Evolutionary conservation across 2,888 invertebrate species (phyloP).

Genomic region (Hymenopus coronatus): DNA sequence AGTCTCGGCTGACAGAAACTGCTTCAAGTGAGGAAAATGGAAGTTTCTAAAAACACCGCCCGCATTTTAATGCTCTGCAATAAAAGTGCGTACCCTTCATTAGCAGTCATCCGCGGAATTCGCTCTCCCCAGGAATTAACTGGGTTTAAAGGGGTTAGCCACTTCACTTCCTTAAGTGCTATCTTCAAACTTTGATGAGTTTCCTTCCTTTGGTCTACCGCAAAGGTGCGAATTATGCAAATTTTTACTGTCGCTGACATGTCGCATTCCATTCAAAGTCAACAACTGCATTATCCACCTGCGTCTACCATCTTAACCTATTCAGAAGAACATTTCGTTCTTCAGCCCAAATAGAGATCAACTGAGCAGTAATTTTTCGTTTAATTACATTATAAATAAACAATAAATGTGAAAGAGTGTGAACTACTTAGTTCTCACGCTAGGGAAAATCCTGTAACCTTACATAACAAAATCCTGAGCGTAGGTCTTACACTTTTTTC

Average conservation of each 20-base stretch:
- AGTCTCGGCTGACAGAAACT: background rate
- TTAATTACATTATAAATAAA: no score
- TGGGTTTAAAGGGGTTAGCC: background rate
- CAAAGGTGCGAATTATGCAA: background rate
- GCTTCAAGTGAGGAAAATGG: background rate
- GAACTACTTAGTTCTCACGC: no score
- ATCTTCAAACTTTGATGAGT: background rate
- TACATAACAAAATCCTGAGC: no score
- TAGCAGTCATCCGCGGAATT: background rate
- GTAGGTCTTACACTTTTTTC: no score
- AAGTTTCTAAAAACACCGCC: background rate
- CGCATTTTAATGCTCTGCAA: background rate
- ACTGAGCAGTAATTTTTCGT: no score
- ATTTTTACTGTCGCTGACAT: background rate
- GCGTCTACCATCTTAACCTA: no score
- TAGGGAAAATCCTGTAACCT: no score
- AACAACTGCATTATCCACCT: no score
- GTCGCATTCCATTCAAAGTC: background rate
- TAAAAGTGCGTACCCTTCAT: background rate
- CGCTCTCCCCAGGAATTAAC: background rate
- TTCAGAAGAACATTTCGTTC: no score
- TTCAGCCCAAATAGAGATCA: no score
- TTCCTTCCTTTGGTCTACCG: background rate
- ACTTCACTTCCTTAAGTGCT: background rate
- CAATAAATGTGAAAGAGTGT: no score